phyloP scores from a whole-genome alignment of 2,888 invertebrate genomes.

The Coenonympha arcania region DNA sequence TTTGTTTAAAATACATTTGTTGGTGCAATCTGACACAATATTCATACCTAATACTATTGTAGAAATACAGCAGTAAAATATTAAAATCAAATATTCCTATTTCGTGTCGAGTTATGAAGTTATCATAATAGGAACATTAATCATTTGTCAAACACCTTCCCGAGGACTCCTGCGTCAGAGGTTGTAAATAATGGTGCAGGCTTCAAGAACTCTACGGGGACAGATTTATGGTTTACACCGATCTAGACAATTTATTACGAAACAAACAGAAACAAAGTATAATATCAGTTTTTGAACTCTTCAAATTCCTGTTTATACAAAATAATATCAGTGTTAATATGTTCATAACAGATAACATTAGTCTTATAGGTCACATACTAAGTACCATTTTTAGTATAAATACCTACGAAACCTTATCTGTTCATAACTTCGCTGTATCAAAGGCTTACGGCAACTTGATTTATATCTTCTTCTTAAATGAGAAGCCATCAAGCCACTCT shows the following conservation, averaged over 20 bases:
- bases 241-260: constrained; percentile 38
- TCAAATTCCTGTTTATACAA: too few species aligned
- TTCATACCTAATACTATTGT: too few species aligned
- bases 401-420: too few species aligned
- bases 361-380: too few species aligned
- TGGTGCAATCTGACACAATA: too few species aligned
- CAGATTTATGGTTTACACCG: constrained; percentile 50
- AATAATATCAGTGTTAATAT: too few species aligned
- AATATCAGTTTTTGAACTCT: background rate
- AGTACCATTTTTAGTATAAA: too few species aligned
- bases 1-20: too few species aligned
- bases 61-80: too few species aligned
- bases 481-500: constrained; percentile 21
- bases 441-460: background rate
- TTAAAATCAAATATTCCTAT: background rate
- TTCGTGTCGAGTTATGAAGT: constrained; percentile 8
- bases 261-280: background rate
- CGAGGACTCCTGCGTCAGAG: constrained; percentile 36
- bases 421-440: too few species aligned
- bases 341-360: too few species aligned
- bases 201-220: constrained; percentile 48
- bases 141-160: constrained; percentile 44
- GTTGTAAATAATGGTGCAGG: constrained; percentile 51
- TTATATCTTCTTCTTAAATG: background rate
- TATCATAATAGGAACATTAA: constrained; percentile 26